phyloP scores from a whole-genome alignment of 2,888 invertebrate species.

The Macrostomum cliftonense region DNA sequence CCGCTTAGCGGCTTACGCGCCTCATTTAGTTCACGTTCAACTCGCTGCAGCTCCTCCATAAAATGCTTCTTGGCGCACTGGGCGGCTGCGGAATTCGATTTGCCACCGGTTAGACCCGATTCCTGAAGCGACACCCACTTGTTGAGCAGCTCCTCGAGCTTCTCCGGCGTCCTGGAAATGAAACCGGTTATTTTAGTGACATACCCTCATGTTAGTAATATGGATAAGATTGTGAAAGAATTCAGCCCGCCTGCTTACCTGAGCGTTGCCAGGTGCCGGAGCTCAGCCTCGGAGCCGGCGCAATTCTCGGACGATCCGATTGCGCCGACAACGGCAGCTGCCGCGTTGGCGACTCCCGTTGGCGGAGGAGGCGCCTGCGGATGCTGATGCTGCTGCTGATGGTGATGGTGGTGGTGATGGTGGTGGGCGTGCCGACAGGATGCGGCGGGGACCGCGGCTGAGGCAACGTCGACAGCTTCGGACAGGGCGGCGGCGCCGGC shows the following conservation, averaged over 20 bases:
- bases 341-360: no score
- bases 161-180: slow-evolving; percentile 48
- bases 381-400: not conserved
- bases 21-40: slow-evolving; percentile 47
- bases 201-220: no score
- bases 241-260: no score
- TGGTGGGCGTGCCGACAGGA: slow-evolving; percentile 9
- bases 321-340: not conserved
- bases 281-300: no score
- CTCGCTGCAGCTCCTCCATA: slow-evolving; percentile 49
- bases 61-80: no score
- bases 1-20: slow-evolving; percentile 27
- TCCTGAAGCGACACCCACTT: no score
- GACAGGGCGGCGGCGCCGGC: slow-evolving; percentile 83
- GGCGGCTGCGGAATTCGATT: no score
- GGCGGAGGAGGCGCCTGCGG: no score
- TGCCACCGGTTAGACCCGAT: no score
- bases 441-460: slow-evolving; percentile 4
- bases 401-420: not conserved
- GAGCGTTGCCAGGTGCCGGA: no score
- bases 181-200: slow-evolving; percentile 45
- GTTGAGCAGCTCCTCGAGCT: slow-evolving; percentile 33
- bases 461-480: slow-evolving; percentile 63
- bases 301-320: no score
- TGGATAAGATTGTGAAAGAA: no score